These are phyloP conservation scores for Perodicticus potto DNA, from an alignment of 2,797 vertebrate species.

Conservation along the genomic window DNA sequence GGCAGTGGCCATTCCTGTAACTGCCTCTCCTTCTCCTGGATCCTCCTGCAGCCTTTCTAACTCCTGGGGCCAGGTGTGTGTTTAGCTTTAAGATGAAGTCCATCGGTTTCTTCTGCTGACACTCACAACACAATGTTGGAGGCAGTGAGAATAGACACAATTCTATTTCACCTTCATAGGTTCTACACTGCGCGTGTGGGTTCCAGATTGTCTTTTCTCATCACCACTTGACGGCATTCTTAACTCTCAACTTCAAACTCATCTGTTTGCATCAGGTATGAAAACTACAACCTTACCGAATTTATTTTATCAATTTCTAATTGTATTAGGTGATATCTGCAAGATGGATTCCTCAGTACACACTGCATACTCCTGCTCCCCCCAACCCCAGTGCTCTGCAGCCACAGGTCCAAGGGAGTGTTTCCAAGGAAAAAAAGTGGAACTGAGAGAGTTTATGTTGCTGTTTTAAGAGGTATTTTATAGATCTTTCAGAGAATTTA, in stretches of 20 bases:
- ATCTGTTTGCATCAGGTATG: background rate
- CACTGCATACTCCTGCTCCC: background rate
- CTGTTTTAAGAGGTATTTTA: background rate
- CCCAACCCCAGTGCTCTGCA: background rate
- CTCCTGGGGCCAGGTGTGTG: background rate
- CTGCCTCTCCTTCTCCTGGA: background rate
- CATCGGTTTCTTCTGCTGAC: background rate
- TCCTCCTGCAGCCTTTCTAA: background rate
- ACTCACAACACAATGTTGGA: background rate
- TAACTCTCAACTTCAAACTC: background rate
- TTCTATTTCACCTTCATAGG: background rate
- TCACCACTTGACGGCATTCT: background rate
- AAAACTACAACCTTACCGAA: background rate
- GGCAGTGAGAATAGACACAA: background rate
- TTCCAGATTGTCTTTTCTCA: background rate
- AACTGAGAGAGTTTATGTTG: background rate
- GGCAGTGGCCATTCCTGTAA: background rate
- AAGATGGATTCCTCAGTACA: background rate
- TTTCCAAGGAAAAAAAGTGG: background rate
- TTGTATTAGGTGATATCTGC: background rate
- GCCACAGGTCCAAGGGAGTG: background rate
- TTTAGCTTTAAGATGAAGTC: background rate
- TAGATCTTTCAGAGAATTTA: slow-evolving; percentile 10
- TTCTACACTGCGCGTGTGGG: background rate
- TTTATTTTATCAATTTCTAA: background rate